Evolutionary conservation across 1,140 invertebrate genomes (phyloP).

Genomic region (Trichonephila inaurata): DNA sequence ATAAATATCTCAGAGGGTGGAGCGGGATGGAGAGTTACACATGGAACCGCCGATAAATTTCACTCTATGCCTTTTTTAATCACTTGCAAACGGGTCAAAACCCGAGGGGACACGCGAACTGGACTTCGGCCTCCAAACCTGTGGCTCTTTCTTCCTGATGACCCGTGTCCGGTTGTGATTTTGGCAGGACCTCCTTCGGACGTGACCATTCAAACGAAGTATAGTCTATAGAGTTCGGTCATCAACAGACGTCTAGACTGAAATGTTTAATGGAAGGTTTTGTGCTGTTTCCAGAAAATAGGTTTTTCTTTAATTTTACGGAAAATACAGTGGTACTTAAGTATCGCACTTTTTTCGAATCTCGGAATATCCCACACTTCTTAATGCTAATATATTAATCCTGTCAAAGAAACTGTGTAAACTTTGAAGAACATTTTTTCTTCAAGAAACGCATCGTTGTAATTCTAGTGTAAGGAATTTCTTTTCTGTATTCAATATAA

Average conservation of each 20-base stretch:
- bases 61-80: background rate
- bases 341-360: too few species aligned
- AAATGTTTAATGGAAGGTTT: too few species aligned
- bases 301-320: too few species aligned
- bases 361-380: too few species aligned
- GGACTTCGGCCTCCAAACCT: background rate
- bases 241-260: background rate
- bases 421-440: too few species aligned
- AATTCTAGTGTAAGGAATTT: too few species aligned
- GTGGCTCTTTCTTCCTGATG: background rate
- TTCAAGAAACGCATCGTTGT: too few species aligned
- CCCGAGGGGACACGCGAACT: conserved; percentile 86
- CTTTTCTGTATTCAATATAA: too few species aligned
- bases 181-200: background rate
- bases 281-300: too few species aligned
- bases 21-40: background rate
- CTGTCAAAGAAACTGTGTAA: too few species aligned
- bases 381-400: too few species aligned
- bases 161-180: background rate
- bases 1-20: background rate
- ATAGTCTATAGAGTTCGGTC: background rate
- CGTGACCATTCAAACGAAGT: background rate
- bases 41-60: background rate
- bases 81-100: conserved; percentile 53
- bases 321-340: too few species aligned